phyloP scores from a whole-genome alignment of 2,113 vertebrate genomes.

The Sarotherodon lohbergeri region DNA sequence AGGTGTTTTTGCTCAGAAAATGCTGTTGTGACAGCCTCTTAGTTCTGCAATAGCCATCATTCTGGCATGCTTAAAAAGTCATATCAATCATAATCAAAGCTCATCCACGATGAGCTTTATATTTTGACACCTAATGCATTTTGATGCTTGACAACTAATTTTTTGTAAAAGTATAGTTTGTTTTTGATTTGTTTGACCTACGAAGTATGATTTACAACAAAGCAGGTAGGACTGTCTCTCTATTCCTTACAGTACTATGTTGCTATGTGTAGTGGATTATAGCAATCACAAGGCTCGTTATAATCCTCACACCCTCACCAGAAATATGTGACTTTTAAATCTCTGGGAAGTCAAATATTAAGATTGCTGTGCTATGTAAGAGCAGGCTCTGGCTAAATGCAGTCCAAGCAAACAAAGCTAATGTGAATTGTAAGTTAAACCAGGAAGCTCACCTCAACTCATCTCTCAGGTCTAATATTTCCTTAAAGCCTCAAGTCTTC shows the following conservation, averaged over 20 bases:
- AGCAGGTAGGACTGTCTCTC: not conserved
- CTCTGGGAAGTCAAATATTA: constrained; percentile 25
- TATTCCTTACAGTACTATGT: not conserved
- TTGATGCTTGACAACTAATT: not conserved
- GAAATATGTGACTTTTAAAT: constrained; percentile 21
- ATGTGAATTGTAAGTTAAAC: not conserved
- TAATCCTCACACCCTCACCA: constrained; percentile 34
- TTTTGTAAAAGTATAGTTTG: not conserved
- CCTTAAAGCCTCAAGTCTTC: not conserved
- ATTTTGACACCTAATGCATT: not conserved
- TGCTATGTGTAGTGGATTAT: constrained; percentile 33
- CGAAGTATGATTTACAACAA: not conserved
- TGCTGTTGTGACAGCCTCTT: not conserved
- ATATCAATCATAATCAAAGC: not conserved
- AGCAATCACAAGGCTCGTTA: constrained; percentile 8
- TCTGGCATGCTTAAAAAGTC: not conserved
- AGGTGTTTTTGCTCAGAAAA: not conserved
- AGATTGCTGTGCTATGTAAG: constrained; percentile 8
- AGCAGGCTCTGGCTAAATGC: not conserved
- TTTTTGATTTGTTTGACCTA: not conserved
- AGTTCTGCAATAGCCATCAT: not conserved
- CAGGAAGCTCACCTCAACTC: not conserved
- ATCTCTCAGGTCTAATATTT: not conserved
- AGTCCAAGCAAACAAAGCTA: constrained; percentile 1
- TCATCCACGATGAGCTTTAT: not conserved